Base-by-base conservation (phyloP, 1,140 invertebrate genomes). In the Periplaneta americana region DNA sequence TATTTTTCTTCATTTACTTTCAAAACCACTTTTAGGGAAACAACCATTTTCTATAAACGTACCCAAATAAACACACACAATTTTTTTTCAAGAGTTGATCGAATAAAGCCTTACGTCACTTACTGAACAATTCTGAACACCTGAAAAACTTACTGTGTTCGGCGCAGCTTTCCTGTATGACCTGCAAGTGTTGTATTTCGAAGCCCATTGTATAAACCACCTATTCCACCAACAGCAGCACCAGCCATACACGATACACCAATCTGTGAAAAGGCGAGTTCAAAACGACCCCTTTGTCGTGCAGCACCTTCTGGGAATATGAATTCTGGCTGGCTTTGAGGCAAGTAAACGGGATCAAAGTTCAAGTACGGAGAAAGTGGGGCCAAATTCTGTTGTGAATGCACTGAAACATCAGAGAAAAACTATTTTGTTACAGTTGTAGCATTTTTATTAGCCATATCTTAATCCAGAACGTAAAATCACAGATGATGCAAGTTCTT, bases 201-300 rank as follows among this genome's bases (percentile, higher is more conserved):
- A 1, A 98, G 87, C 76, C 97, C 97, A 88, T 93, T 95, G 85
- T 97, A 97, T 48, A 98, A 90, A 57, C 97, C 97, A 83, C 91
- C 91, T 57, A 93, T 89, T 31, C 96, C 96, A n/a, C 97, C 97
- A 81, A 97, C 89, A 80, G 91, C 92, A 84, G 95, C 96, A 81
- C 97, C 97, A 84, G 92, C 86, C 91, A 97, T 94, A 84, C 94
- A 95, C 48, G 95, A 95, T 84, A 93, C 94, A 84, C 98, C 98
- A 85, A 99, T 98, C 87, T 98, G 96, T 82, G 96, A 96, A 87
- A 99, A 96, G 22, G 97, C 96, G 80, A 98, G 88, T 89, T 97
- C 96, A 87, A 97, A 96, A 79, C 96, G 88, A 34, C 95, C 96
- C 87, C 96, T 88, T 83, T 95, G 93, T 85, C 94, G 93, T 35